phyloP scores from a whole-genome alignment of 2,888 invertebrate species.

The Euclidia mi region DNA sequence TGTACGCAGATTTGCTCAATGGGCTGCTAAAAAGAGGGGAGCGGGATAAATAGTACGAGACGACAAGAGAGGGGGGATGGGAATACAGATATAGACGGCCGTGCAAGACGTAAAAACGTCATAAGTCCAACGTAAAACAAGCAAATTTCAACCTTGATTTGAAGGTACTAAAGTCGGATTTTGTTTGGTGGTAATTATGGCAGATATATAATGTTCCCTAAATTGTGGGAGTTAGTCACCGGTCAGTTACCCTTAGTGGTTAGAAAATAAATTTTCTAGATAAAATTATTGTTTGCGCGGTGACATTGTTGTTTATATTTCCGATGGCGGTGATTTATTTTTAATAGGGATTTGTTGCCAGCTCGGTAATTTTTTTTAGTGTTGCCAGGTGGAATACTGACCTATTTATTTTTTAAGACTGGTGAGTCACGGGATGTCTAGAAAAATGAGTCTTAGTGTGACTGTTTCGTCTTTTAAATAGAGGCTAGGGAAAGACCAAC shows the following conservation, averaged over 20 bases:
- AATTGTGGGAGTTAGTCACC: slow-evolving; percentile 68
- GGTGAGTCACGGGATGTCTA: too few species aligned
- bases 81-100: slow-evolving; percentile 73
- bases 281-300: slow-evolving; percentile 46
- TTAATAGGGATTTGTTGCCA: slow-evolving; percentile 5
- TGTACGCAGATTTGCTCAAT: slow-evolving; percentile 69
- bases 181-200: slow-evolving; percentile 16
- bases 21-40: slow-evolving; percentile 68
- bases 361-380: too few species aligned
- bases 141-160: slow-evolving; percentile 18
- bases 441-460: too few species aligned
- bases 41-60: slow-evolving; percentile 76
- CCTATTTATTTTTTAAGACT: not conserved
- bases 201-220: slow-evolving; percentile 21
- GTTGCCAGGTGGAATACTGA: slow-evolving; percentile 9
- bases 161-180: slow-evolving; percentile 5
- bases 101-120: slow-evolving; percentile 18
- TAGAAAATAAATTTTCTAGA: slow-evolving; percentile 73
- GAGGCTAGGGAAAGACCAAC: too few species aligned
- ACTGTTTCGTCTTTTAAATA: too few species aligned
- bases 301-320: slow-evolving; percentile 49
- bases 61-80: slow-evolving; percentile 60
- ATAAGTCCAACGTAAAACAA: slow-evolving; percentile 1
- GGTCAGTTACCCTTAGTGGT: slow-evolving; percentile 81
- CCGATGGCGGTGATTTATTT: slow-evolving; percentile 34